phyloP scores from a whole-genome alignment of 2,888 invertebrate species.

The Mimachlamys varia region DNA sequence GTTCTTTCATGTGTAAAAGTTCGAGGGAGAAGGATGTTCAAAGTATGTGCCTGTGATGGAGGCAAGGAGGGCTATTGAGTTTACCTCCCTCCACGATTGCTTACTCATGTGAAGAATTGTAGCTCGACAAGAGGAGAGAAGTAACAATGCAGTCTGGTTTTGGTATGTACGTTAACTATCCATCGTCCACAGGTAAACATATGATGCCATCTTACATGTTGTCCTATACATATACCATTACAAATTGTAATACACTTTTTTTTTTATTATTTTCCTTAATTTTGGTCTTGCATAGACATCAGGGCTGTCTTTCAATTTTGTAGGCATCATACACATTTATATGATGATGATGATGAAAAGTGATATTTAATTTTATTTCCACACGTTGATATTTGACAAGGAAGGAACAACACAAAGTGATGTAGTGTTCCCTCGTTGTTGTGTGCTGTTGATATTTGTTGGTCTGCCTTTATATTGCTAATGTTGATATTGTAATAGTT shows the following conservation, averaged over 20 bases:
- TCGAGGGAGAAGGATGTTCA: constrained; percentile 14
- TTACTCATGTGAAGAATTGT: constrained; percentile 32
- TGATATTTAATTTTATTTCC: not conserved
- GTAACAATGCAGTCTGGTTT: constrained; percentile 24
- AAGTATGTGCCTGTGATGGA: constrained; percentile 31
- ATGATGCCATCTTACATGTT: not conserved
- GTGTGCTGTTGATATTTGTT: not conserved
- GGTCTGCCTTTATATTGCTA: not conserved
- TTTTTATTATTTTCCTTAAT: not conserved
- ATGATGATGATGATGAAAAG: not conserved
- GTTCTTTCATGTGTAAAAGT: not conserved
- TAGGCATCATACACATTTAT: not conserved
- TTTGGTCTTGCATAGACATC: constrained; percentile 18
- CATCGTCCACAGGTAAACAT: constrained; percentile 20
- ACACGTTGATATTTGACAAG: not conserved
- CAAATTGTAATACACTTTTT: constrained; percentile 25
- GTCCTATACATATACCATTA: not conserved
- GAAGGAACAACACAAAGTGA: not conserved
- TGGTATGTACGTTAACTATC: constrained; percentile 34
- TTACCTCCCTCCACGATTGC: constrained; percentile 33
- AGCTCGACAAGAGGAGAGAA: constrained; percentile 7
- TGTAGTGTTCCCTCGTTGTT: constrained; percentile 25
- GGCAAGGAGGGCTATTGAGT: constrained; percentile 34
- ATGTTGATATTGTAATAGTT: not conserved
- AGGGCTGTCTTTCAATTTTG: not conserved